Conservation (phyloP, 2,797 vertebrate species). For the Dipus sagitta region DNA sequence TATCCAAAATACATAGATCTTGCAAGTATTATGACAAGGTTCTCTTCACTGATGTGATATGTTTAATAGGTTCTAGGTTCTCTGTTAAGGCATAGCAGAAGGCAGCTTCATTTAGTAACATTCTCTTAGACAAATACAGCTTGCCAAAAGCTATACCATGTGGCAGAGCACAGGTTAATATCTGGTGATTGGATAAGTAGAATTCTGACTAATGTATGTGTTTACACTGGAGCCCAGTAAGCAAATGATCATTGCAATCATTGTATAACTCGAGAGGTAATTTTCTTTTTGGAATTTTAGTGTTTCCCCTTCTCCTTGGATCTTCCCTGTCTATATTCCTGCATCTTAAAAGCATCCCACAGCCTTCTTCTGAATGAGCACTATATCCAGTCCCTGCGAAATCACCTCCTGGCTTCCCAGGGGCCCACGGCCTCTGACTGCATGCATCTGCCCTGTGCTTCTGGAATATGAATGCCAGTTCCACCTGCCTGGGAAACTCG, state of each 20-base stretch:
- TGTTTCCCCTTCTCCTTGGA: background rate
- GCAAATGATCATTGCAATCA: background rate
- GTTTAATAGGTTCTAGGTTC: background rate
- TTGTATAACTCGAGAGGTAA: background rate
- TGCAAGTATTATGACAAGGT: background rate
- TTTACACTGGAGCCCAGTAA: background rate
- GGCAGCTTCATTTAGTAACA: background rate
- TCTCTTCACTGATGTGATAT: fast-evolving
- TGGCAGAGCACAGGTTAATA: background rate
- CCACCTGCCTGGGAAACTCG: no score
- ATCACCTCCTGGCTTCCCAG: background rate
- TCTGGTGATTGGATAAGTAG: no score
- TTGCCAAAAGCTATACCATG: fast-evolving
- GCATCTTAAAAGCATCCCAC: background rate
- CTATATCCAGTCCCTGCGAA: background rate
- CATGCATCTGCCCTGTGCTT: background rate
- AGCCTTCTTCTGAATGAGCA: background rate
- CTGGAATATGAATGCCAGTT: fast-evolving
- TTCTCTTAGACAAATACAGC: background rate
- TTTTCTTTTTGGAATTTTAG: background rate
- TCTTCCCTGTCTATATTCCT: background rate
- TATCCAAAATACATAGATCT: background rate
- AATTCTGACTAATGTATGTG: background rate
- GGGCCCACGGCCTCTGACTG: background rate
- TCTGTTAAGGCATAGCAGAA: background rate